phyloP scores from a whole-genome alignment of 2,888 invertebrate genomes.

The Andrena camellia region DNA sequence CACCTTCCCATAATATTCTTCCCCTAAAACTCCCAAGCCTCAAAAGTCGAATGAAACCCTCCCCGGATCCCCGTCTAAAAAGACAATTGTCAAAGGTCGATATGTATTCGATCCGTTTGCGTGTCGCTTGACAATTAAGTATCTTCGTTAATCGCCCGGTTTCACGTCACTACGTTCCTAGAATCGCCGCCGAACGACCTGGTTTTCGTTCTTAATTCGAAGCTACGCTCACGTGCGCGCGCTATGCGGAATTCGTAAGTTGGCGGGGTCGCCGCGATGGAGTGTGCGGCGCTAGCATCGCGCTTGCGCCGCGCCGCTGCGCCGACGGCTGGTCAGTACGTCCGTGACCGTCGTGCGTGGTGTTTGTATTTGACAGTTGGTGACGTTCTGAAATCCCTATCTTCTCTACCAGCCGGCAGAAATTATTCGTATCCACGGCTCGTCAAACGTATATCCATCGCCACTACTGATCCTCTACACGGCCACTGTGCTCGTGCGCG shows the following conservation, averaged over 20 bases:
- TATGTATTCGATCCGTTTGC: background rate
- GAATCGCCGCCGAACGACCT: slow-evolving; percentile 40
- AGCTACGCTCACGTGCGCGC: slow-evolving; percentile 60
- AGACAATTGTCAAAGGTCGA: background rate
- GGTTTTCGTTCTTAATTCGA: slow-evolving; percentile 57
- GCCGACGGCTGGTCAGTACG: slow-evolving; percentile 50
- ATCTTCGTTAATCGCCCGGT: slow-evolving; percentile 9
- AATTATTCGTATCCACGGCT: slow-evolving; percentile 11
- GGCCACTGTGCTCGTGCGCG: background rate
- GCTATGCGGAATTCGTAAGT: slow-evolving; percentile 46
- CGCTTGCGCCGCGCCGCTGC: slow-evolving; percentile 31
- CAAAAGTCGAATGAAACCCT: background rate
- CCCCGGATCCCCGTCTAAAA: background rate
- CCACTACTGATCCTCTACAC: background rate
- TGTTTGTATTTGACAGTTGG: background rate
- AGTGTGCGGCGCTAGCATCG: slow-evolving; percentile 39
- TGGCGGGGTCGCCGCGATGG: slow-evolving; percentile 45
- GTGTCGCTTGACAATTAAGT: background rate
- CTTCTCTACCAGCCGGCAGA: slow-evolving; percentile 8
- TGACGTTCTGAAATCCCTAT: background rate
- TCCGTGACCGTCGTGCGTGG: slow-evolving; percentile 56
- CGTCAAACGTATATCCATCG: background rate
- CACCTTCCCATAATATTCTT: background rate
- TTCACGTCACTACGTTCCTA: slow-evolving; percentile 24
- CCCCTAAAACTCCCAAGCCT: background rate